Evolutionary conservation across 2,888 invertebrate genomes (phyloP), one percentile per base, ranked within the genome.

Genomic region (Drosophila stalkeri): DNA sequence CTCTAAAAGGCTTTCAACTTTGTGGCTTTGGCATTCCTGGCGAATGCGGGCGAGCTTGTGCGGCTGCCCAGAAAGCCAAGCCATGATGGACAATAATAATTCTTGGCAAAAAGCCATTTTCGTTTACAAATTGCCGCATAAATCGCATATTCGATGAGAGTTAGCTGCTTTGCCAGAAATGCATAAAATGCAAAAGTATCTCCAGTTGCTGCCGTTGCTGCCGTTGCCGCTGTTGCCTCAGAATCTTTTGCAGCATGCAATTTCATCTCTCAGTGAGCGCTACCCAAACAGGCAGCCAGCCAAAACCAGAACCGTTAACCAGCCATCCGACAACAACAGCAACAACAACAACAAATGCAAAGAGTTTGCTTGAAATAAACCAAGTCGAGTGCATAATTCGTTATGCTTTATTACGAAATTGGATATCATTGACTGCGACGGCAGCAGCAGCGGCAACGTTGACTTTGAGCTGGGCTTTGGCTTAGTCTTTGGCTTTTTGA

Each of bases 71-170:
- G 20, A 4, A 3, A 23, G 68, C 47, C 61, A 39, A 27, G 44
- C 75, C 87, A 84, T 89, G 86, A 86, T 89, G 87, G 87, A 86
- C 89, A 86, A 82, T 89, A 86, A 86, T 86, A 86, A 81, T 86
- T 89, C 86, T 86, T 86, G 89, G 87, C 89, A 87, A 89, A 89
- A 87, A 89, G 79, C 89, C 86, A 89, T 86, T 86, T 86, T 89
- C 89, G 89, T 89, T 87, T 86, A 86, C 86, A 86, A 86, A 86
- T 86, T 86, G 86, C 86, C 89, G 86, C 86, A 86, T 86, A 89
- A 86, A 89, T 86, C 89, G 86, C 89, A 86, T 87, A 86, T 86
- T 89, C 89, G 89, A 89, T 86, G 86, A 86, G 85, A 89, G 79
- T 83, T 82, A 61, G 79, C 67, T 60, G 71, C 71, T 57, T 64